Conservation (phyloP, 2,888 invertebrate genomes). For the Phaedon cochleariae region DNA sequence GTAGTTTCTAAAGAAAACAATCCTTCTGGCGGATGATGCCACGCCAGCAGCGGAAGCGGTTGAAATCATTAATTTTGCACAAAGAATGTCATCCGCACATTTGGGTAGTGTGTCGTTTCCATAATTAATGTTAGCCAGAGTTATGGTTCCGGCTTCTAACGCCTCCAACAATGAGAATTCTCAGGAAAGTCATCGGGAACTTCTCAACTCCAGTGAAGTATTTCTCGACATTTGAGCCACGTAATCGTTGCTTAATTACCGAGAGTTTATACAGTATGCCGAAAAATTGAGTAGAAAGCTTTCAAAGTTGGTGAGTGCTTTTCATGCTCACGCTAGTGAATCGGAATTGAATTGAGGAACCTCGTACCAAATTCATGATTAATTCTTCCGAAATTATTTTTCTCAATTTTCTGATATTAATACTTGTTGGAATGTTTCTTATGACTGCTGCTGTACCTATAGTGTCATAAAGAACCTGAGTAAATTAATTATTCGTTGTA, state of each 20-base stretch:
- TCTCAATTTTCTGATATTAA: too few species aligned
- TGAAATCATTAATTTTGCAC: conserved; percentile 57
- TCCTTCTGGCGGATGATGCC: conserved; percentile 15
- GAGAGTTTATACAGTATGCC: background rate
- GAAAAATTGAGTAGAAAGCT: too few species aligned
- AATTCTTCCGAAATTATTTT: too few species aligned
- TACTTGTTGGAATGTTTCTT: too few species aligned
- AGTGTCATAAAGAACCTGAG: too few species aligned
- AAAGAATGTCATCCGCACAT: conserved; percentile 58
- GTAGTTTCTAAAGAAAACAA: conserved; percentile 38
- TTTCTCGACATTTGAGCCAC: conserved; percentile 46
- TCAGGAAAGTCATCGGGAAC: conserved; percentile 51
- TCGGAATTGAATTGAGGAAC: too few species aligned
- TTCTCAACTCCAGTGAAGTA: conserved; percentile 49
- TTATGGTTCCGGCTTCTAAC: conserved; percentile 49
- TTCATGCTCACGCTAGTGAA: too few species aligned
- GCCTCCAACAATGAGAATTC: conserved; percentile 53
- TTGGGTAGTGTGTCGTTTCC: conserved; percentile 56
- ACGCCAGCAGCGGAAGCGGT: conserved; percentile 24
- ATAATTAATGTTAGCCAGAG: conserved; percentile 57
- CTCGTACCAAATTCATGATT: too few species aligned
- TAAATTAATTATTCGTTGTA: too few species aligned
- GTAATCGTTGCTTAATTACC: conserved; percentile 31
- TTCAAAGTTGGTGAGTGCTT: too few species aligned
- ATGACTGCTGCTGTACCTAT: too few species aligned